Conservation (phyloP, 2,113 vertebrate genomes). For the Chlorodrepanis virens region DNA sequence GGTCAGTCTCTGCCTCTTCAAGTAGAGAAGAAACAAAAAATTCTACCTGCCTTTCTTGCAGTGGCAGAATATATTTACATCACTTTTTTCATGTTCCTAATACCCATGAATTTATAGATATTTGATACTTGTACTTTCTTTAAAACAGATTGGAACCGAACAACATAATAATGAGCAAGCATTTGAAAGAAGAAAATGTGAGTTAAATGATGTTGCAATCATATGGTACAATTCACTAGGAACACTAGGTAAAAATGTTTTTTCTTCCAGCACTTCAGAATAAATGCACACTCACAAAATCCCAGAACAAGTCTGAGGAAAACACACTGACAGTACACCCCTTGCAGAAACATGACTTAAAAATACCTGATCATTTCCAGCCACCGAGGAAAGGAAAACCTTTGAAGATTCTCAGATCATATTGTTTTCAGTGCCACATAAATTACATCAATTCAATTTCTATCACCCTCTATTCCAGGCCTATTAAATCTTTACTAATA, state of each 20-base stretch:
- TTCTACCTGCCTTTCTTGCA: background rate
- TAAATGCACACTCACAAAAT: background rate
- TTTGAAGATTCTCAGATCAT: constrained; percentile 46
- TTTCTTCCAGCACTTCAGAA: background rate
- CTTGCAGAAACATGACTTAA: background rate
- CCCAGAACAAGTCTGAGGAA: background rate
- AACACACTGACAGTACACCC: background rate
- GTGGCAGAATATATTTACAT: background rate
- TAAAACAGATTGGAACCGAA: background rate
- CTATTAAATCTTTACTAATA: constrained; percentile 71
- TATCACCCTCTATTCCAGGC: constrained; percentile 61
- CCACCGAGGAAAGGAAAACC: background rate
- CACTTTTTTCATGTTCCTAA: background rate
- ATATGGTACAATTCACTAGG: background rate
- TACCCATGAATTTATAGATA: background rate
- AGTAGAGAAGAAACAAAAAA: background rate
- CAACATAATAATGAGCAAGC: background rate
- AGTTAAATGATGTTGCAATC: background rate
- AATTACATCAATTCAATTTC: constrained; percentile 68
- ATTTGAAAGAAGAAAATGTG: background rate
- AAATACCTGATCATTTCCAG: background rate
- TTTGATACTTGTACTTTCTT: background rate
- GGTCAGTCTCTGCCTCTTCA: background rate
- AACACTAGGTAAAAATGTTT: background rate
- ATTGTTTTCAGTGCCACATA: constrained; percentile 31